Evolutionary conservation across 1,140 invertebrate species (phyloP), one percentile per base, ranked within the genome.

Genomic region (Hydropsyche tenuis): DNA sequence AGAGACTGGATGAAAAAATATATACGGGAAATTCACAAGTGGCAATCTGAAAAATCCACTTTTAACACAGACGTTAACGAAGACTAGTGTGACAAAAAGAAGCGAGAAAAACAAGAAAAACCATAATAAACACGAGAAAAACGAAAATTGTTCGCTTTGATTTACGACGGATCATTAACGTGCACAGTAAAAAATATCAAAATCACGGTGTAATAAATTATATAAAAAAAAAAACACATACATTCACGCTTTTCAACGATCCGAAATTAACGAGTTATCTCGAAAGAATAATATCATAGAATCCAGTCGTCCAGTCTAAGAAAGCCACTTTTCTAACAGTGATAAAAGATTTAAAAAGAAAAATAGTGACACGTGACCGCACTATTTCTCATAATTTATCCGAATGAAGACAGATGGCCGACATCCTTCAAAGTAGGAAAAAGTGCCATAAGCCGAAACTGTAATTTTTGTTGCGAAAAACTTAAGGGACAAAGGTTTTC

Each of bases 21-120:
- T n/a, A 62, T 63, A 43, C 37, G 69, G 51, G 43, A 70, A 75
- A 75, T 69, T 75, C 48, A 64, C 71, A 64, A 73, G 66, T 51
- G 48, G 69, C 70, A 70, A 75, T 75, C 70, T 63, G 74, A 18
- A 68, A 70, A 75, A 73, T 73, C 71, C 66, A 25, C 69, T 25
- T 51, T 46, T n/a, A 42, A 30, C 71, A 20, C 60, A 48, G 25
- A 14, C 37, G 42, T 22, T 68, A 27, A 51, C 37, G 37, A 64
- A n/a, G 23, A 42, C n/a, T 42, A 12, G 62, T 23, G 62, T 20
- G 30, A 23, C n/a, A 64, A 27, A 64, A 20, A 64, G 23, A 12
- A 64, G 14, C n/a, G 62, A 64, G 37, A 27, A 42, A 64, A 27
- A 16, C n/a, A 42, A n/a, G n/a, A n/a, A n/a, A n/a, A n/a, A n/a